Evolutionary conservation across 2,113 vertebrate genomes (phyloP), one percentile per base, ranked within the genome.

Genomic region (Apus apus): DNA sequence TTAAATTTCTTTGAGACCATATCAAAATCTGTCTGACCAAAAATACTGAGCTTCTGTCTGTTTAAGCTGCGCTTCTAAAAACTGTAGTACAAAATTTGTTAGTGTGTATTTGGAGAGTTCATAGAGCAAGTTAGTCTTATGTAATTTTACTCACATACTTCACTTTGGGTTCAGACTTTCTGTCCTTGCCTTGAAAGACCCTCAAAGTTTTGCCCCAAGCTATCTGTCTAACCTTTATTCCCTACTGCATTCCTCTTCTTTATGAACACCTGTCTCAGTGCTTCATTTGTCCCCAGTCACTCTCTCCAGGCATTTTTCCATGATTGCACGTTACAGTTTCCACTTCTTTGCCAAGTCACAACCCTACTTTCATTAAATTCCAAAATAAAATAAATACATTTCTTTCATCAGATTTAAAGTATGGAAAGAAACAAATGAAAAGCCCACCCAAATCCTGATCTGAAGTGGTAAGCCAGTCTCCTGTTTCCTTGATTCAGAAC

Each of bases 131-230:
- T 62, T 85, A 80, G 40, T 70, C 27, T 53, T 68, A 16, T 84
- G 87, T 87, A 67, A 87, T 89, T 92, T 92, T 84, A 84, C 40
- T 94, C 53, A 62, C 58, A 61, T 43, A 65, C 12, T 11, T 96
- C 51, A 58, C 29, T 71, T 85, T 79, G 64, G 88, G 38, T 90
- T 93, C 83, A 89, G 32, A 82, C 16, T 92, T 40, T 78, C 23
- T 83, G 89, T 68, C 80, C 91, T 96, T 96, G 73, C 70, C 84
- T 92, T 93, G 34, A 82, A 87, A 85, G 76, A 71, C 60, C 65
- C 65, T 84, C 76, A 87, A 73, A 86, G 23, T 90, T 92, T 80
- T 94, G 72, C 94, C 48, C 48, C 65, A 84, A 71, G 86, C 91
- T 87, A 8, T 71, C 20, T 89, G 32, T 89, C 79, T 72, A 71